Percentiles rank a stretch among this genome's conserved stretches.
Conservation (phyloP, 2,113 vertebrate species). For the Ceyx melanurus region DNA sequence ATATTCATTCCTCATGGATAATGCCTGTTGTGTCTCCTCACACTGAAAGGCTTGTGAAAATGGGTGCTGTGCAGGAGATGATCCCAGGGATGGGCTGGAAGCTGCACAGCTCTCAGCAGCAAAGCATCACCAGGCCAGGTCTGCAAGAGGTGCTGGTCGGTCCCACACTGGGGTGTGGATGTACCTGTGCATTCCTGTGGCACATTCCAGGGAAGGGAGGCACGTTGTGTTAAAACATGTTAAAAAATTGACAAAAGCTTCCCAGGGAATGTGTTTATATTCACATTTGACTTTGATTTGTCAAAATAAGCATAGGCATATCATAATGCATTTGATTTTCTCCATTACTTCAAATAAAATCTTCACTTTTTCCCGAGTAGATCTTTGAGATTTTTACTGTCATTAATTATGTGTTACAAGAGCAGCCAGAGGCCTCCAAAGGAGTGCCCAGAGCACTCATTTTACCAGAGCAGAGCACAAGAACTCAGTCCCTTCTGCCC, state of each 20-base stretch:
- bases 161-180: fast-evolving
- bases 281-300: not conserved
- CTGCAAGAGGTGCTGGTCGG: not conserved
- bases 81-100: not conserved
- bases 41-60: not conserved
- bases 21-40: not conserved
- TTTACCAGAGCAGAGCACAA: not conserved
- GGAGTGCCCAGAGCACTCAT: not conserved
- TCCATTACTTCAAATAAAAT: not conserved
- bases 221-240: not conserved
- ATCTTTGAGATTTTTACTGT: conserved; percentile 32
- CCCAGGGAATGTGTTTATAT: not conserved
- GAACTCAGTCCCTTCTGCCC: not conserved
- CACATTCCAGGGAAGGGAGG: not conserved
- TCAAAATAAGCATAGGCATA: not conserved
- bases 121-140: not conserved
- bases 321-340: not conserved
- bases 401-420: conserved; percentile 11
- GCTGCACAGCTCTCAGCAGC: not conserved
- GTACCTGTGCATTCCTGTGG: fast-evolving
- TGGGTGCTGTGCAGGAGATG: not conserved
- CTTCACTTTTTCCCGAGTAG: not conserved
- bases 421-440: conserved; percentile 42
- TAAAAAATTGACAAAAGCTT: not conserved
- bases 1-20: not conserved